Evolutionary conservation across 2,888 invertebrate genomes (phyloP), one percentile per base, ranked within the genome.

Genomic region (Chrysotoxum bicinctum): DNA sequence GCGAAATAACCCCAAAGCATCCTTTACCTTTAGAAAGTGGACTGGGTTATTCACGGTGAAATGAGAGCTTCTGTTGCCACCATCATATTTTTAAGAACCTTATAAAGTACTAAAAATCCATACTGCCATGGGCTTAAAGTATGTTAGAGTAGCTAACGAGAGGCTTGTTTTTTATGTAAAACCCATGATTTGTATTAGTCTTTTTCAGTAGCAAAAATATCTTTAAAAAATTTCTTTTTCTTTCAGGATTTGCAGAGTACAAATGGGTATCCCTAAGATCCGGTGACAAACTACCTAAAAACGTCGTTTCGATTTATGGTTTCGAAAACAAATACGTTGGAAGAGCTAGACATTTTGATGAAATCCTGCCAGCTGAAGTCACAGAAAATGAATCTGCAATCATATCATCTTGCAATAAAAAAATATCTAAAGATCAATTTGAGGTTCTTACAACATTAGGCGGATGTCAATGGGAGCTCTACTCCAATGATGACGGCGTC

Each of bases 261-360:
- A 40, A 40, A 60, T 60, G 58, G 58, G 9, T 37, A 14, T 5
- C 37, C 7, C 2, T 60, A 7, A 37, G n/a, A 6, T 14, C 37
- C 2, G 35, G 56, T 12, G 35, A 32, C 5, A 3, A 6, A 12
- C 21, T 60, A 12, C 58, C 58, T n/a, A 2, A 37, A 37, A 40
- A 60, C 14, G 10, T 2, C 4, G 12, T 21, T 21, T 14, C 2
- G 0, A 23, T 40, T 14, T 7, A n/a, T 7, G 1, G 3, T 19
- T 21, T 1, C 0, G 3, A 4, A 32, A 12, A 7, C 3, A 21
- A 2, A 5, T 60, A 40, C 21, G 3, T 40, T n/a, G 58, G 58
- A 1, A 21, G 58, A 60, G 58, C 58, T 37, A 37, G 58, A 40
- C 40, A 60, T 37, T 60, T 40, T 40, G 58, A 60, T 40, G 37